Base-by-base conservation (phyloP, 1,140 invertebrate genomes). In the Halyomorpha halys region DNA sequence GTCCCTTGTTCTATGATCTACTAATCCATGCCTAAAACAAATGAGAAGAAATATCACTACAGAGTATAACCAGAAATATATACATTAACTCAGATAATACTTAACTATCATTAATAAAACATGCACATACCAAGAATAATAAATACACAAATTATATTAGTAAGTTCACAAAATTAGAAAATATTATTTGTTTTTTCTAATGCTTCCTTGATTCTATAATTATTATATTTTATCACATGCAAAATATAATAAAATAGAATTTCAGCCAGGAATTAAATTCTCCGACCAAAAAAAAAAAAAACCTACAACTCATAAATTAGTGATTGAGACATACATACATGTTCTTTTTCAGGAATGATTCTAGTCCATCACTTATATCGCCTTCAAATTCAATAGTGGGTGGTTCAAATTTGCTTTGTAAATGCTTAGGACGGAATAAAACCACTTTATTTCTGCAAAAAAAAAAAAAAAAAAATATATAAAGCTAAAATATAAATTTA, bases 331-430 rank as follows among this genome's bases (percentile, higher is more conserved):
- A 23, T 61, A 84, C 87, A 89, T 82, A 94, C 91, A 82, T 88
- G 72, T 94, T 90, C 45, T 86, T 83, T 67, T 82, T 84, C 68
- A 98, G 80, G 76, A 93, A 98, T 34, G 83, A 79, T 68, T 85
- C 85, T 45, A 98, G 79, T 45, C 87, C 85, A 69, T 76, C 78
- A 49, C 82, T 79, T 34, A 82, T 80, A 30, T 81, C 80, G 53
- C 87, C 91, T 62, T 84, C 80, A 76, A 89, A 96, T 21, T 80
- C 81, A 54, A 93, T 77, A 59, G 76, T 80, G 61, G 81, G 79
- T 16, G 85, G 79, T 77, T 98, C 96, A 76, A 99, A 98, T 78
- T 98, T 98, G 76, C 89, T 96, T 49, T 87, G 81, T 60, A 97
- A 78, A 69, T 87, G 82, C 72, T 89, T 89, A 8, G 95, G 92